Evolutionary conservation across 2,113 vertebrate genomes (phyloP).

Genomic region (Albula glossodonta): DNA sequence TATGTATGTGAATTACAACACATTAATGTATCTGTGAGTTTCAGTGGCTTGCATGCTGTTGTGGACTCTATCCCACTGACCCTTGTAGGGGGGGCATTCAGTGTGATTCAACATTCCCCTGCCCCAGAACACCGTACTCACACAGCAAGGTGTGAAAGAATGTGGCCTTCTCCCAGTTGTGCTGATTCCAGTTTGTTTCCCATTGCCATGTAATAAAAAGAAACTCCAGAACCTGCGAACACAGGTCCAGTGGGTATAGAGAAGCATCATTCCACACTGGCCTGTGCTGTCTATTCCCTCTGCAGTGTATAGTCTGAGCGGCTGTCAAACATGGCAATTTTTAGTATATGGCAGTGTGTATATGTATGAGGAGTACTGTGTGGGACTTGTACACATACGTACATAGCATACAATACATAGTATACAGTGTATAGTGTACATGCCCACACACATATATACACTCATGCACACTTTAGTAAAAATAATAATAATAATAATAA

Average conservation of each 20-base stretch:
- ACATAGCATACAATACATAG: too few species aligned
- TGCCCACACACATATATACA: neutral
- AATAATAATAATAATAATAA: neutral
- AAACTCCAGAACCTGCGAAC: neutral
- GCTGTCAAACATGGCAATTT: neutral
- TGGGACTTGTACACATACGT: too few species aligned
- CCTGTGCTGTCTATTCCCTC: neutral
- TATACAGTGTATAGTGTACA: neutral
- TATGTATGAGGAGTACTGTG: too few species aligned
- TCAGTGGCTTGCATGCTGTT: neutral
- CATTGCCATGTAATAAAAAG: conserved; percentile 3
- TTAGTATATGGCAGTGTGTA: neutral
- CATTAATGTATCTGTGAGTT: neutral
- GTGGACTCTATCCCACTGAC: neutral
- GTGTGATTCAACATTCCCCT: neutral
- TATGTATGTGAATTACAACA: neutral
- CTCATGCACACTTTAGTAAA: neutral
- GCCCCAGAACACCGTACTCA: neutral
- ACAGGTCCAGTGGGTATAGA: neutral
- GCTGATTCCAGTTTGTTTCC: neutral
- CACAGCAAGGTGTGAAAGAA: neutral
- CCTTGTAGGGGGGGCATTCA: neutral
- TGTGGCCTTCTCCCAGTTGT: neutral
- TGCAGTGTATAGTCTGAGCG: neutral
- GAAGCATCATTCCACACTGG: neutral